Conservation (phyloP, 2,797 vertebrate species). For the Acropternis orthonyx region DNA sequence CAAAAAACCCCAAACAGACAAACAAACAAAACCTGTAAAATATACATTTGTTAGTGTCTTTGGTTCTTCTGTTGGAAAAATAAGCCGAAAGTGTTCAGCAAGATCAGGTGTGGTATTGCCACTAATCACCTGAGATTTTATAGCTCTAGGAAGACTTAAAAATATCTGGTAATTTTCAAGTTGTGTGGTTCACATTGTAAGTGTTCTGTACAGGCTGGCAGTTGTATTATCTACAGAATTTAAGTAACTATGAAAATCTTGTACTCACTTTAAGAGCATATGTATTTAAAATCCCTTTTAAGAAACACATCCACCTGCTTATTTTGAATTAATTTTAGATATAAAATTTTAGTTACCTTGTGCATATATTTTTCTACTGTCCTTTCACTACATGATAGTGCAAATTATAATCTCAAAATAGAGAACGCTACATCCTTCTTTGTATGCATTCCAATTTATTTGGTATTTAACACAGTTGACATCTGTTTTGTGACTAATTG, state of each 20-base stretch:
- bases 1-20: not conserved
- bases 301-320: not conserved
- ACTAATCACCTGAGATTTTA: not conserved
- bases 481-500: not conserved
- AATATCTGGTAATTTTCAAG: not conserved
- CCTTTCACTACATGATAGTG: not conserved
- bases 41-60: not conserved
- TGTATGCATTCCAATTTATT: not conserved
- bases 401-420: not conserved
- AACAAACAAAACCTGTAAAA: not conserved
- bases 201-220: not conserved
- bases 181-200: not conserved
- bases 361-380: not conserved
- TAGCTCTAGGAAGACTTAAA: not conserved
- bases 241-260: not conserved
- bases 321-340: not conserved
- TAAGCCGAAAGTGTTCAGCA: not conserved
- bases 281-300: not conserved
- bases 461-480: not conserved
- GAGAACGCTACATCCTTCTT: not conserved
- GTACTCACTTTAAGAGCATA: accelerated
- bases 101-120: not conserved
- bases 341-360: not conserved
- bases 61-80: not conserved
- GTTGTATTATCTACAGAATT: not conserved